Evolutionary conservation across 1,140 invertebrate genomes (phyloP).

Genomic region (Acromyrmex charruanus): DNA sequence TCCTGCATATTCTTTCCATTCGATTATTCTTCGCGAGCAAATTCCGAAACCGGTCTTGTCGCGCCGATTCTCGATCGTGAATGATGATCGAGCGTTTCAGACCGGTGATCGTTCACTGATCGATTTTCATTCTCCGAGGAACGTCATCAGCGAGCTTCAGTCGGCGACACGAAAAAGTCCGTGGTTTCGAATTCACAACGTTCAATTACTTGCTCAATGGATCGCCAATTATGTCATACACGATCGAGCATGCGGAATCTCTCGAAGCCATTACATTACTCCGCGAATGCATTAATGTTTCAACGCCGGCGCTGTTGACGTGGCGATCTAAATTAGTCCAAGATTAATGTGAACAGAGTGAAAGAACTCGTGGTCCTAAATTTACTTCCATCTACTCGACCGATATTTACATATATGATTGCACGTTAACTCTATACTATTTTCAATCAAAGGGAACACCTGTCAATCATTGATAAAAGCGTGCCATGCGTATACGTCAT

Average conservation of each 20-base stretch:
- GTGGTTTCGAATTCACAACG: not conserved
- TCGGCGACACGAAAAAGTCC: constrained; percentile 16
- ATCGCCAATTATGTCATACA: constrained; percentile 43
- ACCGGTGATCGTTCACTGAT: not conserved
- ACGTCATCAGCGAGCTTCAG: constrained; percentile 44
- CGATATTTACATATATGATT: not conserved
- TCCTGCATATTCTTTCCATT: not conserved
- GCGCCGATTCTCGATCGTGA: constrained; percentile 26
- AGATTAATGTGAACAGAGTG: not conserved
- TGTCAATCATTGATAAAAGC: constrained; percentile 22
- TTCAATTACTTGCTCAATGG: constrained; percentile 46
- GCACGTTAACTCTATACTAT: not conserved
- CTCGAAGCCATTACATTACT: constrained; percentile 7
- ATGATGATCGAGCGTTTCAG: constrained; percentile 14
- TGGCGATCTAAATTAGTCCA: constrained; percentile 21
- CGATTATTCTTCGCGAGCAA: not conserved
- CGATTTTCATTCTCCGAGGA: constrained; percentile 48
- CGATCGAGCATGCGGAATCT: constrained; percentile 39
- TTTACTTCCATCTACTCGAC: not conserved
- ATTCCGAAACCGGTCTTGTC: constrained; percentile 40
- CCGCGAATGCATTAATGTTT: constrained; percentile 11
- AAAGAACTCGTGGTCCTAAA: not conserved
- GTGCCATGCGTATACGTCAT: not conserved
- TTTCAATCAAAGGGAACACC: not conserved
- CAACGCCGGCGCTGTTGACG: constrained; percentile 21